Base-by-base conservation (phyloP, 2,797 vertebrate genomes). In the Astyanax mexicanus region DNA sequence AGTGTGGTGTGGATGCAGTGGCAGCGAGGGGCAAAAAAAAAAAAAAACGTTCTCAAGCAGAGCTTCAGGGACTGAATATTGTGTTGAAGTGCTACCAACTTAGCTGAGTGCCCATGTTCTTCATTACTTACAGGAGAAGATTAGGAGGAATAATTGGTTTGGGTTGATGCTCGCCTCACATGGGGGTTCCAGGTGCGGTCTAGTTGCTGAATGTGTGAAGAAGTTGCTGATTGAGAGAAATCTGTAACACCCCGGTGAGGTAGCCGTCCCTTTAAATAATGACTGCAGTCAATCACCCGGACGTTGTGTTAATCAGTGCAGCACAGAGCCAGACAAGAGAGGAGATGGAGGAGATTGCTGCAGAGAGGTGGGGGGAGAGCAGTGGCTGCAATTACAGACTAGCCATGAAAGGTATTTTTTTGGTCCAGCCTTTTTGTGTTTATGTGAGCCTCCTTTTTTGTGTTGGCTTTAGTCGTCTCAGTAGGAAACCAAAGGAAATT, bases 141-240 rank as follows among this genome's bases (percentile, higher is more conserved):
- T 85, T 81, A 85, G 81, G 60, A 75, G 77, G 72, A 81, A 79
- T 84, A 85, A 83, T 81, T 83, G 81, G 74, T 60, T 70, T 69
- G 68, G 68, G 80, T 79, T 55, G 72, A 72, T 75, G 40, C 75
- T 78, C 66, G 32, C 75, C 75, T 80, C 81, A 80, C 47, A 72
- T 72, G 67, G 62, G 62, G 65, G 62, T 75, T 79, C 79, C 72
- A 80, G 81, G 71, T 85, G 83, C 81, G 74, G 65, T 68, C 75
- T 35, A 75, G 71, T 79, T 72, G 68, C 83, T 73, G 81, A 82
- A 76, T 82, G 79, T 72, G 70, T 74, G 73, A 72, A 81, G 81
- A 85, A 85, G 68, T 79, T 83, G 83, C 83, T 85, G 83, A 85
- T 79, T 78, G 77, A 77, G 81, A 77, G 79, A 75, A 83, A 77